Conservation (phyloP, 1,140 invertebrate genomes). For the Drosophila auraria region DNA sequence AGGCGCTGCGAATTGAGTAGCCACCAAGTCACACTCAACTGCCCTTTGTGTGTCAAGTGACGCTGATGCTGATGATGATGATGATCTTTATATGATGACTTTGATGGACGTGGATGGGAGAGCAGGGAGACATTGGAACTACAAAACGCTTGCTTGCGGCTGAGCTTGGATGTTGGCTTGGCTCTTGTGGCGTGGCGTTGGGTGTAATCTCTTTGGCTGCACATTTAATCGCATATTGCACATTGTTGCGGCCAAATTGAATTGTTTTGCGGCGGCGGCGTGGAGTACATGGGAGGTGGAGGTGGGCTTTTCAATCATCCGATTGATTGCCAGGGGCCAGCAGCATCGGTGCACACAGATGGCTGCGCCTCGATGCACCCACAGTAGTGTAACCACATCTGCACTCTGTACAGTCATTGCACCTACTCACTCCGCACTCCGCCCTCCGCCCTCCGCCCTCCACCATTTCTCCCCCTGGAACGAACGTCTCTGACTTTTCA, state of each 20-base stretch:
- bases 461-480: background rate
- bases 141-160: conserved; percentile 38
- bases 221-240: conserved; percentile 45
- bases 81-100: conserved; percentile 22
- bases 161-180: conserved; percentile 34
- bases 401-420: background rate
- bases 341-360: conserved; percentile 33
- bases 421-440: background rate
- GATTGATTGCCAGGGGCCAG: conserved; percentile 27
- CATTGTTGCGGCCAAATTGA: conserved; percentile 46
- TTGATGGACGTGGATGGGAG: conserved; percentile 31
- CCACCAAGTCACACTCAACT: conserved; percentile 14
- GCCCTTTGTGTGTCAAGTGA: conserved; percentile 46
- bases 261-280: conserved; percentile 29
- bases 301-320: conserved; percentile 40
- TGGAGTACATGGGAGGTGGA: background rate
- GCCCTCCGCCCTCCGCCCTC: background rate
- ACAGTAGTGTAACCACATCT: conserved; percentile 15
- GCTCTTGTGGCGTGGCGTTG: conserved; percentile 29
- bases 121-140: conserved; percentile 18
- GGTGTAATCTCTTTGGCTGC: conserved; percentile 44
- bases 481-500: conserved; percentile 30
- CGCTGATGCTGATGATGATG: conserved; percentile 5
- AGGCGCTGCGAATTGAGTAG: conserved; percentile 25
- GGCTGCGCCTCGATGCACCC: conserved; percentile 29